These are phyloP conservation scores for Eurosta solidaginis DNA, from an alignment of 1,140 invertebrate species.

Conservation along the genomic window DNA sequence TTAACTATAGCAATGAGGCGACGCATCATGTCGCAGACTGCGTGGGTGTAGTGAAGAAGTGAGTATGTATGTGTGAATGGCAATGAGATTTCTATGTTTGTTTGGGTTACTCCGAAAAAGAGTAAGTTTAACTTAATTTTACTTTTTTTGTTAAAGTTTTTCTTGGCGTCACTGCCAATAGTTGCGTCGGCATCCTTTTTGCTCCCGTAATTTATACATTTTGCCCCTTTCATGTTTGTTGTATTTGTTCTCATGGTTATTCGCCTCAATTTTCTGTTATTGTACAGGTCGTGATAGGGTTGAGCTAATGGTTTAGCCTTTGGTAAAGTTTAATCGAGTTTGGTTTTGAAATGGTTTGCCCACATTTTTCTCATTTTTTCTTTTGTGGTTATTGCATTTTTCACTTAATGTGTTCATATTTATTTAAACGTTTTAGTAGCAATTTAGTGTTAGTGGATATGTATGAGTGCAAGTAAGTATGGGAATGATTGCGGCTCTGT, in stretches of 20 bases:
- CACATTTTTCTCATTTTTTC: not conserved
- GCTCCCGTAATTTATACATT: not conserved
- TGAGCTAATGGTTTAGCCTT: conserved; percentile 20
- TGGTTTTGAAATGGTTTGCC: not conserved
- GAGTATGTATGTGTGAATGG: not conserved
- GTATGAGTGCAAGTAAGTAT: not conserved
- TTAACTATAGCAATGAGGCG: not conserved
- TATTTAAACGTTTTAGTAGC: conserved; percentile 21
- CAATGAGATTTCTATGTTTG: not conserved
- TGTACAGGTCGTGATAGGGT: conserved; percentile 3
- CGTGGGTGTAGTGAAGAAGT: not conserved
- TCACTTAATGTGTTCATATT: conserved; percentile 23
- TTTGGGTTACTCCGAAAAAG: not conserved
- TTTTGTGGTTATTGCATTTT: not conserved
- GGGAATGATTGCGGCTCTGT: too few species aligned
- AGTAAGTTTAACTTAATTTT: conserved; percentile 4
- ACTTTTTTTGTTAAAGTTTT: conserved; percentile 26
- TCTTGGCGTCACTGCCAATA: conserved; percentile 30
- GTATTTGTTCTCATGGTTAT: not conserved
- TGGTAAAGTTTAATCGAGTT: not conserved
- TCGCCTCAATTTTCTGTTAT: not conserved
- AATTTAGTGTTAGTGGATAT: not conserved
- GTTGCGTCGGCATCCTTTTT: conserved; percentile 19
- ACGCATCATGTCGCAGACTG: not conserved
- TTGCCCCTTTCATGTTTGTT: not conserved